Conservation (phyloP, 2,888 invertebrate species). For the Ceriagrion tenellum region DNA sequence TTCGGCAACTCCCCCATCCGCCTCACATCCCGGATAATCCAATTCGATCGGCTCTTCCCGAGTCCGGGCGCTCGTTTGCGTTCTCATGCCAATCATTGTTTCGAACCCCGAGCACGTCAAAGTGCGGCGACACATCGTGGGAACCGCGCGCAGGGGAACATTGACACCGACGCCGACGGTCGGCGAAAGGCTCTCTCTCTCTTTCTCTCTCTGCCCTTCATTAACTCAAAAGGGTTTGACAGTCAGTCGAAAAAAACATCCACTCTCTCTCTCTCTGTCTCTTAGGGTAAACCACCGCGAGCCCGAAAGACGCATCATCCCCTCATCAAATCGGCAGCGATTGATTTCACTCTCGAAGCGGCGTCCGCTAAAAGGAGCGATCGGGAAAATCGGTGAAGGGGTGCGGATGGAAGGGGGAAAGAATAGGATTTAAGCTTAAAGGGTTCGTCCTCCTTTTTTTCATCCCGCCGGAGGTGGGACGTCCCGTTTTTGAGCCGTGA, state of each 20-base stretch:
- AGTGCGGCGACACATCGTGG: constrained; percentile 53
- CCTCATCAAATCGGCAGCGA: neutral
- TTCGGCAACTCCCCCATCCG: too few species aligned
- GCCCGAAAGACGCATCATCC: neutral
- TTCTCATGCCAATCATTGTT: constrained; percentile 53
- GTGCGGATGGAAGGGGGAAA: neutral
- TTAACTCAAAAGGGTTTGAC: neutral
- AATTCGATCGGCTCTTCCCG: constrained; percentile 2
- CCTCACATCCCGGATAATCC: neutral
- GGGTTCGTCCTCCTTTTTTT: neutral
- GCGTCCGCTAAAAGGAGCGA: neutral
- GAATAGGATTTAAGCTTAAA: neutral
- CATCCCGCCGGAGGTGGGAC: neutral
- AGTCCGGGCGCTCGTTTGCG: neutral
- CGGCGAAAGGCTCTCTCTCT: neutral
- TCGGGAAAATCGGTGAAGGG: neutral
- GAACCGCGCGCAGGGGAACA: neutral
- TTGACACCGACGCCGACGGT: neutral
- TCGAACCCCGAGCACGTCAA: neutral
- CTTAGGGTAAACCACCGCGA: neutral
- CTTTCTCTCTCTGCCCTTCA: neutral
- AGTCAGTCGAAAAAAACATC: constrained; percentile 18
- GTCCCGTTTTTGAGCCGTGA: neutral
- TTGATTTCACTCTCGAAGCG: neutral
- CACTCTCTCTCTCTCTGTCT: neutral